These are phyloP conservation scores for Raphicerus campestris DNA, from an alignment of 2,113 vertebrate species.

Conservation along the genomic window DNA sequence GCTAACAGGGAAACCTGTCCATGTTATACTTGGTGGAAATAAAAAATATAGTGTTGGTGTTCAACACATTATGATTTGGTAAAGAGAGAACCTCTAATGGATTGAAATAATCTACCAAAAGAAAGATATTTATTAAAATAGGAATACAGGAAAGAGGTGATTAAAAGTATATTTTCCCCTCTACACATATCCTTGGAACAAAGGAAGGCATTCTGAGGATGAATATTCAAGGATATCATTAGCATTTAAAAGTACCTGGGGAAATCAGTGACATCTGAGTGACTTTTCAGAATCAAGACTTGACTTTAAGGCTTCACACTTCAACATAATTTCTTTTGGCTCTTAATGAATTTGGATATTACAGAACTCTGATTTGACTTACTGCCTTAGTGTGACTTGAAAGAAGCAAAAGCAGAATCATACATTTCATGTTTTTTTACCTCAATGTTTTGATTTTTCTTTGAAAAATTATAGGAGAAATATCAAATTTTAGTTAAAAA, in stretches of 20 bases:
- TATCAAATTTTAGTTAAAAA: not conserved
- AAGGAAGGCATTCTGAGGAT: not conserved
- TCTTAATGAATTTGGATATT: not conserved
- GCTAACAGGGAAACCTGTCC: not conserved
- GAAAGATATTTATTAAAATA: not conserved
- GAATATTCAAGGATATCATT: not conserved
- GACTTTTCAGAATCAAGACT: not conserved
- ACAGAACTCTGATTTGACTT: not conserved
- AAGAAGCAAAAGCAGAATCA: not conserved
- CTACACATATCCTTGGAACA: not conserved
- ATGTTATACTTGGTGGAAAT: not conserved
- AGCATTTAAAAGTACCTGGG: not conserved
- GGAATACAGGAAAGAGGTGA: not conserved
- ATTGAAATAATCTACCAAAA: not conserved
- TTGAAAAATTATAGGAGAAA: not conserved
- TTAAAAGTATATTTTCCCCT: not conserved
- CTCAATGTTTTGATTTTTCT: not conserved
- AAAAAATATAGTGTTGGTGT: not conserved
- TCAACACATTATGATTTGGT: not conserved
- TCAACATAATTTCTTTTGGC: not conserved
- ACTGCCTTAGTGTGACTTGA: not conserved
- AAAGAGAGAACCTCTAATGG: not conserved
- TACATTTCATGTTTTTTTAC: not conserved
- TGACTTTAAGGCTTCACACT: not conserved
- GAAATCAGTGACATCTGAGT: not conserved